Evolutionary conservation across 2,113 vertebrate genomes (phyloP).

Genomic region (Seriola aureovittata): DNA sequence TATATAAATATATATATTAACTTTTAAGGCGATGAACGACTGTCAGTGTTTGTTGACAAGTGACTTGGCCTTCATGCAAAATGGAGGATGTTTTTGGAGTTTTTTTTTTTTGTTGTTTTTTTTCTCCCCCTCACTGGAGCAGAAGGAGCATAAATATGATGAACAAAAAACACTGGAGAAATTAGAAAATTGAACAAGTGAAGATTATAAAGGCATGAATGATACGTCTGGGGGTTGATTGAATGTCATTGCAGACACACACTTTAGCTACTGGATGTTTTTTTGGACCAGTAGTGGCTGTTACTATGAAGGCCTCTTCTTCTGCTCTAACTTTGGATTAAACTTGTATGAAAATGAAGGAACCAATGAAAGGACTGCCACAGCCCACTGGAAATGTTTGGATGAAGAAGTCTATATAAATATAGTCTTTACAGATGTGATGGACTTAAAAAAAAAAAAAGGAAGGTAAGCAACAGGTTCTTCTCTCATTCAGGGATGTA

Average conservation of each 20-base stretch:
- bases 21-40: conserved; percentile 71
- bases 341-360: conserved; percentile 76
- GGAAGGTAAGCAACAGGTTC: conserved; percentile 59
- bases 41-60: conserved; percentile 65
- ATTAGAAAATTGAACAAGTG: conserved; percentile 52
- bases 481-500: neutral
- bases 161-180: conserved; percentile 81
- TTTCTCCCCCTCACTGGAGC: conserved; percentile 60
- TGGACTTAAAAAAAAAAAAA: conserved; percentile 35
- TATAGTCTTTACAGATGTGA: conserved; percentile 36
- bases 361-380: conserved; percentile 62
- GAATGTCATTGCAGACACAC: conserved; percentile 62
- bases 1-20: conserved; percentile 71
- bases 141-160: conserved; percentile 67
- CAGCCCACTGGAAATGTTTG: conserved; percentile 52
- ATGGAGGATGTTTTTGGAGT: conserved; percentile 59
- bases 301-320: conserved; percentile 64
- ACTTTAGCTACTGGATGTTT: conserved; percentile 60
- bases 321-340: conserved; percentile 70
- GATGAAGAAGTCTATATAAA: conserved; percentile 57
- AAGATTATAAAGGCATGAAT: conserved; percentile 56
- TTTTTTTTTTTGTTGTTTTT: conserved; percentile 16
- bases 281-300: conserved; percentile 54
- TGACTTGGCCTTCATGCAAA: conserved; percentile 61
- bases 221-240: conserved; percentile 53